A percentile compares a stretch with the other conserved stretches of the same genome.
Conservation (phyloP, 1,140 invertebrate species). For the Delia radicum region DNA sequence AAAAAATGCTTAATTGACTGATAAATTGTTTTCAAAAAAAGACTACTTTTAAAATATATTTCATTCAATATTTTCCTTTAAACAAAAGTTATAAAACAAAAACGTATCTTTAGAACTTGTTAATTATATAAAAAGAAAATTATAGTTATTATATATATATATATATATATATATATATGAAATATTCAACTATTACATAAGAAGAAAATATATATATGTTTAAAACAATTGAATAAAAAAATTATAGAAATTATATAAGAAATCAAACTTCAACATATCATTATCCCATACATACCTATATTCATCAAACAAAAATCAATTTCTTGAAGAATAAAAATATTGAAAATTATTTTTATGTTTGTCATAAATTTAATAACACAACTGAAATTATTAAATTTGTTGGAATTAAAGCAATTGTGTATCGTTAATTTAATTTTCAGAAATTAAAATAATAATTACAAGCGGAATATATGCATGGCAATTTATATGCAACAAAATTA, state of each 20-base stretch:
- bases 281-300: not conserved
- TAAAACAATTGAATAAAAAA: not conserved
- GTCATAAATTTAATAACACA: too few species aligned
- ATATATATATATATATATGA: too few species aligned
- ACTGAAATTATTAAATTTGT: too few species aligned
- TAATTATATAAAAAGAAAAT: constrained; percentile 1
- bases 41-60: not conserved
- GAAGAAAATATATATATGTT: not conserved
- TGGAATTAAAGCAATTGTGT: too few species aligned
- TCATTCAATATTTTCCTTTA: not conserved
- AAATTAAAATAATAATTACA: too few species aligned
- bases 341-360: too few species aligned
- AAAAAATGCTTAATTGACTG: constrained; percentile 18
- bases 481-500: too few species aligned
- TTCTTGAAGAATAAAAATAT: not conserved
- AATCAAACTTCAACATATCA: constrained; percentile 19
- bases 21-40: constrained; percentile 9
- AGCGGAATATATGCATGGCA: too few species aligned
- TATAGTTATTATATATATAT: not conserved
- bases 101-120: not conserved
- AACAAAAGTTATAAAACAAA: not conserved
- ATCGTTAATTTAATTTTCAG: too few species aligned
- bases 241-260: not conserved
- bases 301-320: not conserved
- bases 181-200: not conserved